Conservation (phyloP, 2,113 vertebrate species). For the Megaptera novaeangliae region DNA sequence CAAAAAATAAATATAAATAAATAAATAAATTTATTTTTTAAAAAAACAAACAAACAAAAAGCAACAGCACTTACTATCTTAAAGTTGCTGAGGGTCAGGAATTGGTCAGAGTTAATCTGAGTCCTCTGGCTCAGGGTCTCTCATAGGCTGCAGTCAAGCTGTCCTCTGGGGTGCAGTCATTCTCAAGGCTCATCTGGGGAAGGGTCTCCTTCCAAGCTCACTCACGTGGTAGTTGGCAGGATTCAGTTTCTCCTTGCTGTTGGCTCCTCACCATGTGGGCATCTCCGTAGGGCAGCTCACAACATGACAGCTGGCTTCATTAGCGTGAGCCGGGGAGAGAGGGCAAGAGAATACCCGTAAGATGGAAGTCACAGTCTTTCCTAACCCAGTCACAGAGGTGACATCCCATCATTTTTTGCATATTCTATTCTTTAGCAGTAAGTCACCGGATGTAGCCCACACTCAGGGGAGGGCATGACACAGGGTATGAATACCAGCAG, state of each 20-base stretch:
- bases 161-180: too few species aligned
- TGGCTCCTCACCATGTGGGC: neutral
- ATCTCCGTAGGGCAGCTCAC: neutral
- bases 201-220: neutral
- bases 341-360: neutral
- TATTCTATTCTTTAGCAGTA: neutral
- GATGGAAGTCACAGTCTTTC: neutral
- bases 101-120: too few species aligned
- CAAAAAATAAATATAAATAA: too few species aligned
- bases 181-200: neutral
- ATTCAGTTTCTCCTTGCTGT: neutral
- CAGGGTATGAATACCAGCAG: neutral
- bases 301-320: neutral
- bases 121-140: too few species aligned
- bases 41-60: too few species aligned
- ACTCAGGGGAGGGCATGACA: neutral
- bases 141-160: too few species aligned
- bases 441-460: neutral
- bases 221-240: neutral
- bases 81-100: too few species aligned
- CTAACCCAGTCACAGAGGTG: neutral
- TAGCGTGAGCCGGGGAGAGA: neutral
- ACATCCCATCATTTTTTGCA: too few species aligned
- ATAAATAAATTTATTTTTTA: too few species aligned
- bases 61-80: too few species aligned